phyloP scores from a whole-genome alignment of 2,113 vertebrate species.

The Epinephelus fuscoguttatus region DNA sequence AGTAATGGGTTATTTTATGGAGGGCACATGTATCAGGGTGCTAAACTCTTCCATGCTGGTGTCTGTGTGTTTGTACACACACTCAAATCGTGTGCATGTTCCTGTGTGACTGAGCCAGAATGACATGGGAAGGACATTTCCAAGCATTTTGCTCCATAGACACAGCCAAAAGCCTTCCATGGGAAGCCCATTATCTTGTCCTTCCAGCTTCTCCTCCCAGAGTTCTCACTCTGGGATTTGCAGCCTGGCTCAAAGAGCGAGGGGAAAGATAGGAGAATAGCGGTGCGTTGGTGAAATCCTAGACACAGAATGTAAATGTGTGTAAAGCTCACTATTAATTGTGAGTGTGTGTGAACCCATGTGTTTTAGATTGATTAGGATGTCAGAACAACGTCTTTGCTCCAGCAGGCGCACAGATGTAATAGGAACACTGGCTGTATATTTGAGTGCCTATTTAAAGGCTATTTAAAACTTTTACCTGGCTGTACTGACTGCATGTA shows the following conservation, averaged over 20 bases:
- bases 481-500: neutral
- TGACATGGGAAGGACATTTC: constrained; percentile 39
- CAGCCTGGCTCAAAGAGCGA: constrained; percentile 22
- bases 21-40: neutral
- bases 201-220: constrained; percentile 59
- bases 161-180: constrained; percentile 41
- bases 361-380: neutral
- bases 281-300: constrained; percentile 14
- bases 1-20: constrained; percentile 1
- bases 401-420: neutral
- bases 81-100: neutral
- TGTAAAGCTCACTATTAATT: neutral
- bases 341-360: neutral
- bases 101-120: constrained; percentile 14
- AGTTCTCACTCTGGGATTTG: constrained; percentile 38
- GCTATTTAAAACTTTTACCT: neutral
- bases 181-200: constrained; percentile 67
- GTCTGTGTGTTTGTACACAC: constrained; percentile 17
- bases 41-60: constrained; percentile 7
- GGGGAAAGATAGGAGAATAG: constrained; percentile 7
- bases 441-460: neutral
- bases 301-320: neutral
- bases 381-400: neutral
- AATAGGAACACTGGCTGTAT: neutral
- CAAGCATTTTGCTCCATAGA: constrained; percentile 30